Conservation (phyloP, 2,113 vertebrate species). For the Callopanchax toddi region DNA sequence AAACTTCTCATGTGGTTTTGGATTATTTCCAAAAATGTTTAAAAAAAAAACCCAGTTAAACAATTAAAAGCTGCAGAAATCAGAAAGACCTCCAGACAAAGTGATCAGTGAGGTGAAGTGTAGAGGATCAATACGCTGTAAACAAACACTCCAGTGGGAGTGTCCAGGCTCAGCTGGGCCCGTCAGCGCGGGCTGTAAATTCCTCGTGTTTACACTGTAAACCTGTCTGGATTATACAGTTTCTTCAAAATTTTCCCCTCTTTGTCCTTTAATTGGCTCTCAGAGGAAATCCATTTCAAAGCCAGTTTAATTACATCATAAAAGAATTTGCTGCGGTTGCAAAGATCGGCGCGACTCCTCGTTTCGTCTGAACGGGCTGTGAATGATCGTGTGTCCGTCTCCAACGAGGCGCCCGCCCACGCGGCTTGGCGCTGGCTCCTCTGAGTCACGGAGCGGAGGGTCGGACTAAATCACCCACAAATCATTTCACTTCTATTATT, state of each 20-base stretch:
- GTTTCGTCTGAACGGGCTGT: conserved; percentile 10
- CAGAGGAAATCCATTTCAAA: conserved; percentile 35
- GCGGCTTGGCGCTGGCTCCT: background rate
- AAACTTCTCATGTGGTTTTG: background rate
- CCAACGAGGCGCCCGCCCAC: background rate
- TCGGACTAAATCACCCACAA: background rate
- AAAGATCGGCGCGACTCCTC: conserved; percentile 28
- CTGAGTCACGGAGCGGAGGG: background rate
- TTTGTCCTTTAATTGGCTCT: conserved; percentile 56
- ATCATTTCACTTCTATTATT: conserved; percentile 20
- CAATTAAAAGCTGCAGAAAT: conserved; percentile 9
- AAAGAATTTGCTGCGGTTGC: conserved; percentile 51
- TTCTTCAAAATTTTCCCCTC: conserved; percentile 22
- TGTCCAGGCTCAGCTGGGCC: background rate
- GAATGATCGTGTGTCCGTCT: conserved; percentile 18
- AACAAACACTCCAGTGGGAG: conserved; percentile 21
- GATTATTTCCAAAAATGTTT: background rate
- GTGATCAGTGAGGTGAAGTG: conserved; percentile 35
- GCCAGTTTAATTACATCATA: conserved; percentile 56
- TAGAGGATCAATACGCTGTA: conserved; percentile 33
- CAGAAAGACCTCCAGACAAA: conserved; percentile 6
- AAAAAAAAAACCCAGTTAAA: background rate
- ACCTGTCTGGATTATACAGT: conserved; percentile 31
- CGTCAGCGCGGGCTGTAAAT: conserved; percentile 30
- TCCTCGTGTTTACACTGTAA: conserved; percentile 35